Base-by-base conservation (phyloP, 2,797 vertebrate species). In the Artibeus lituratus region DNA sequence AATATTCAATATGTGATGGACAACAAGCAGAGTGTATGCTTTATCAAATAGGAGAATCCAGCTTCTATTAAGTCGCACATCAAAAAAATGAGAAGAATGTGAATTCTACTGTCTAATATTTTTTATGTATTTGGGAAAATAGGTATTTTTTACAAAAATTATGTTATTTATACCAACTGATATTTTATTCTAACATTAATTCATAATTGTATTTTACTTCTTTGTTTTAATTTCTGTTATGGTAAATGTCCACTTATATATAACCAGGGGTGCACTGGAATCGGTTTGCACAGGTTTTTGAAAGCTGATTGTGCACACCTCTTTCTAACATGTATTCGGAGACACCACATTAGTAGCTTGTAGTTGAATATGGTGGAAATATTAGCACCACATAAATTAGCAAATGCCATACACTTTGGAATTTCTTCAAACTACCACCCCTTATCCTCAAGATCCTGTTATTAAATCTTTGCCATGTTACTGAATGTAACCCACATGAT, bases 361-460 rank as follows among this genome's bases (percentile, higher is more conserved):
- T 57, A 32, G 59, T 4, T 53, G 24, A 87, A 24, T 24, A 7
- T 80, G 7, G 15, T 44, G 8, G 10, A 37, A 70, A 2, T 57
- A 35, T 37, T 90, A 47, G 35, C 0, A 35, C 4, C n/a, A 10
- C 5, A 11, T 26, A 76, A 77, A n/a, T 49, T 9, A 82, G 29
- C 12, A 95, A 70, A 67, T 24, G 3, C 7, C 53, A 26, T 42
- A 39, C 42, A 62, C 39, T 51, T 53, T 9, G 26, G 7, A 8
- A 2, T 73, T 94, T 77, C 6, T 26, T 92, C 32, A 35, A 2
- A 15, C 7, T 2, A 15, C 11, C 2, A 24, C 1, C 24, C 2
- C 1, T 47, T 0, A 24, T 55, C 1, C 4, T 4, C 12, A 0
- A 65, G 1, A 42, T 15, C 6, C 47, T 44, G 4, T 7, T 67